phyloP scores from a whole-genome alignment of 2,888 invertebrate genomes.

The Erebia aethiops region DNA sequence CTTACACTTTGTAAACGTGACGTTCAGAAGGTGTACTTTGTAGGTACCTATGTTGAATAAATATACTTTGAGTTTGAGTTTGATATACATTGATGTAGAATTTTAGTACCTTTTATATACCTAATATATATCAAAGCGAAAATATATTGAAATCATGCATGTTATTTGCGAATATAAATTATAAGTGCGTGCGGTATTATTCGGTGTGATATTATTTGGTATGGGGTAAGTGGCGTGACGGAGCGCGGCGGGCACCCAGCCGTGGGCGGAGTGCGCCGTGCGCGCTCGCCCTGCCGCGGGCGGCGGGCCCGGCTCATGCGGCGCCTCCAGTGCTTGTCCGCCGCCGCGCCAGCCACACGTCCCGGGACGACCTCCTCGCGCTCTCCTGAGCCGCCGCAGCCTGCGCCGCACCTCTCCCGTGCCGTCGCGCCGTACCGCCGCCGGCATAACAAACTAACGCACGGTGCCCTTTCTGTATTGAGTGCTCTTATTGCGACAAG shows the following conservation, averaged over 20 bases:
- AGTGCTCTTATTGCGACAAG: constrained; percentile 54
- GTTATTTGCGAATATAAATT: constrained; percentile 40
- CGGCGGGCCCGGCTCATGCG: constrained; percentile 40
- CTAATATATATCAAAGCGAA: no score
- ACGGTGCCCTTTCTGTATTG: constrained; percentile 57
- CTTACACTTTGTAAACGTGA: no score
- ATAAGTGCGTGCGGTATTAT: constrained; percentile 40
- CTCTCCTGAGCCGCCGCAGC: constrained; percentile 45
- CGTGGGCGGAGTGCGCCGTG: constrained; percentile 69
- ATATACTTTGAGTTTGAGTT: no score
- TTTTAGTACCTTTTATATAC: no score
- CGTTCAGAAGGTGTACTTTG: no score
- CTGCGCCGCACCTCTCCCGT: constrained; percentile 45
- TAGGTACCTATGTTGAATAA: no score
- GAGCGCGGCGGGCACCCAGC: constrained; percentile 57
- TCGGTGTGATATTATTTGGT: constrained; percentile 60
- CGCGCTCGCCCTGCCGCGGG: constrained; percentile 51
- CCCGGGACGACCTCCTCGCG: constrained; percentile 53
- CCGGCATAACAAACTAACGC: constrained; percentile 68
- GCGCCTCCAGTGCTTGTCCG: constrained; percentile 62
- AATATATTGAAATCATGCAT: neutral
- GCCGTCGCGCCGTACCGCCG: constrained; percentile 43
- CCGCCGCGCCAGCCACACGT: constrained; percentile 72
- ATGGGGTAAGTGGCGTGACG: constrained; percentile 69
- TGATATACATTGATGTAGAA: no score